A percentile compares a stretch with the other conserved stretches of the same genome.
Conservation (phyloP, 2,797 vertebrate species). For the Apodemus agrarius region DNA sequence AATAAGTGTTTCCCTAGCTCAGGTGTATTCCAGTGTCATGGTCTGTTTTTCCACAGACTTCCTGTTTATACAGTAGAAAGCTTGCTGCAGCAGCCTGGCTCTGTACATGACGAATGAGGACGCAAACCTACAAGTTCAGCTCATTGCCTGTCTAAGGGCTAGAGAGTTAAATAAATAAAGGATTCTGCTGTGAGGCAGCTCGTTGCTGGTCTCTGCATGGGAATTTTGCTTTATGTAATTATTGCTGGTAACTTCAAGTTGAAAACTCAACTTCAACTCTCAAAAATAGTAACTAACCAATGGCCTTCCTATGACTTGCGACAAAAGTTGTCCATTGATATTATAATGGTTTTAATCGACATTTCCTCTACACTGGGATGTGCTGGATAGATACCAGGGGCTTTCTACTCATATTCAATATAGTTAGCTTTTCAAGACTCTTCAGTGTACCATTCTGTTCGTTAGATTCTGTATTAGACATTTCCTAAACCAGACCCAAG, state of each 20-base stretch:
- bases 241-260: constrained; percentile 57
- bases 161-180: constrained; percentile 26
- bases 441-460: neutral
- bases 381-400: neutral
- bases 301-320: constrained; percentile 53
- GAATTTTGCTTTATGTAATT: constrained; percentile 27
- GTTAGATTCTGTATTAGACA: constrained; percentile 29
- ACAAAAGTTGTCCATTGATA: neutral
- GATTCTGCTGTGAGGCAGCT: neutral
- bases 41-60: constrained; percentile 88
- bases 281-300: constrained; percentile 55
- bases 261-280: constrained; percentile 53
- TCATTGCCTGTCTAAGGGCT: constrained; percentile 55
- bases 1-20: neutral
- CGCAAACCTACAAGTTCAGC: constrained; percentile 53
- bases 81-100: constrained; percentile 82
- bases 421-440: neutral
- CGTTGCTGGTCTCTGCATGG: constrained; percentile 6
- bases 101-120: neutral
- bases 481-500: constrained; percentile 13
- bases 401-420: constrained; percentile 31
- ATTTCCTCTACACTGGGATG: constrained; percentile 18
- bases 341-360: constrained; percentile 1
- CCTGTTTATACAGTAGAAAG: constrained; percentile 83
- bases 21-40: constrained; percentile 74